Conservation (phyloP, 1,140 invertebrate genomes). For the Heliothis subflexa region DNA sequence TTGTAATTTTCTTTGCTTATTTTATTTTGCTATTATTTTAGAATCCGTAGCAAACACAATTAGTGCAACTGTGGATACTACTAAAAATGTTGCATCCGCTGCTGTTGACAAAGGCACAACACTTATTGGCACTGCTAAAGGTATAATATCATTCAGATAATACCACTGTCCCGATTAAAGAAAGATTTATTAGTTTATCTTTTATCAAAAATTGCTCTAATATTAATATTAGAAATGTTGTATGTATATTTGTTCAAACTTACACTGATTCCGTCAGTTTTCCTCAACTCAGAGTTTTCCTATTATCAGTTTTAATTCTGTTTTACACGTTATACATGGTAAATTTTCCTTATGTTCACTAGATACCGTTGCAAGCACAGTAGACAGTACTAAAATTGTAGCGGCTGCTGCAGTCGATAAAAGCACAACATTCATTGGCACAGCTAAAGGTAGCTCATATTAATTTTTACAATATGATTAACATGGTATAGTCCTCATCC, state of each 20-base stretch:
- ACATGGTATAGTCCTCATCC: neutral
- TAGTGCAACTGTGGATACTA: conserved; percentile 39
- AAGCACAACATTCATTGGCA: conserved; percentile 53
- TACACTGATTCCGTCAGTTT: neutral
- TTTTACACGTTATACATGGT: neutral
- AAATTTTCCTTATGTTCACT: conserved; percentile 46
- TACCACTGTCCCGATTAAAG: too few species aligned
- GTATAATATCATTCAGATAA: conserved; percentile 29
- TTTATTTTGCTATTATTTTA: conserved; percentile 34
- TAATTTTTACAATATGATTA: conserved; percentile 18
- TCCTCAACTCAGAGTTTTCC: neutral
- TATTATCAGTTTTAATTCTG: neutral
- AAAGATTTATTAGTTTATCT: too few species aligned
- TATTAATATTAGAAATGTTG: too few species aligned
- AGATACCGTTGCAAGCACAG: conserved; percentile 56
- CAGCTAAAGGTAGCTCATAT: conserved; percentile 52
- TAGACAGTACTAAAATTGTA: conserved; percentile 50
- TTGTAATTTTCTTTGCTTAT: neutral
- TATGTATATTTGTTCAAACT: too few species aligned
- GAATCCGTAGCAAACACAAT: conserved; percentile 44
- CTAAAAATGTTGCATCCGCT: conserved; percentile 50
- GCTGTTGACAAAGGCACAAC: conserved; percentile 57
- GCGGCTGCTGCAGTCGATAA: conserved; percentile 61
- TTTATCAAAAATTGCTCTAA: too few species aligned
- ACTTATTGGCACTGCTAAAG: conserved; percentile 54